These are phyloP conservation scores for Cyanocitta stelleri DNA, from an alignment of 2,113 vertebrate genomes.

Conservation along the genomic window DNA sequence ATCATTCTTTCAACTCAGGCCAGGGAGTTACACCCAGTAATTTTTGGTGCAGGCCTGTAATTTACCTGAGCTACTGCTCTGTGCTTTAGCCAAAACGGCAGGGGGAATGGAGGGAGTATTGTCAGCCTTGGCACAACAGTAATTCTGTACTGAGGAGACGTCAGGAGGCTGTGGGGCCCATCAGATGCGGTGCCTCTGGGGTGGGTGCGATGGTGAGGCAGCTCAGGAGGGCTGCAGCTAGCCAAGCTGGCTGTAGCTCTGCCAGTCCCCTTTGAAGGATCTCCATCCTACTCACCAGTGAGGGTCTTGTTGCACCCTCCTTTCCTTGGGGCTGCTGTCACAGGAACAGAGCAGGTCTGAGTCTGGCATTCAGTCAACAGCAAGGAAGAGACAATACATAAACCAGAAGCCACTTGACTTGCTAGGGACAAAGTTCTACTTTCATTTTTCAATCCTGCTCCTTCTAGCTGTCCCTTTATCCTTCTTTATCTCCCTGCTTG, in stretches of 20 bases:
- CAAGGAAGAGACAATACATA: background rate
- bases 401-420: background rate
- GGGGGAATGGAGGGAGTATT: background rate
- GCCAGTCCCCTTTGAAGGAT: fast-evolving
- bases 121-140: background rate
- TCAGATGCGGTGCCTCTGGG: fast-evolving
- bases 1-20: background rate
- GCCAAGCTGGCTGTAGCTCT: fast-evolving
- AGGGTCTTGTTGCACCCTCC: background rate
- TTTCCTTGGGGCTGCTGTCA: background rate
- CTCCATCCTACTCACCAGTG: background rate
- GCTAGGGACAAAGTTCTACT: background rate
- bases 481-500: background rate
- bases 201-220: fast-evolving
- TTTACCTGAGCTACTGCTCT: background rate
- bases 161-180: fast-evolving
- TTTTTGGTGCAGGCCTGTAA: slow-evolving; percentile 3
- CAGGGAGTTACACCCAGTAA: slow-evolving; percentile 10
- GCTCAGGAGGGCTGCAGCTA: background rate
- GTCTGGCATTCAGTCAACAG: background rate
- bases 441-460: background rate
- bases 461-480: background rate
- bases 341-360: background rate
- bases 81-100: background rate
- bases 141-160: background rate